These are phyloP conservation scores for Neoitamus cyanurus DNA, from an alignment of 2,888 invertebrate genomes.

Conservation along the genomic window DNA sequence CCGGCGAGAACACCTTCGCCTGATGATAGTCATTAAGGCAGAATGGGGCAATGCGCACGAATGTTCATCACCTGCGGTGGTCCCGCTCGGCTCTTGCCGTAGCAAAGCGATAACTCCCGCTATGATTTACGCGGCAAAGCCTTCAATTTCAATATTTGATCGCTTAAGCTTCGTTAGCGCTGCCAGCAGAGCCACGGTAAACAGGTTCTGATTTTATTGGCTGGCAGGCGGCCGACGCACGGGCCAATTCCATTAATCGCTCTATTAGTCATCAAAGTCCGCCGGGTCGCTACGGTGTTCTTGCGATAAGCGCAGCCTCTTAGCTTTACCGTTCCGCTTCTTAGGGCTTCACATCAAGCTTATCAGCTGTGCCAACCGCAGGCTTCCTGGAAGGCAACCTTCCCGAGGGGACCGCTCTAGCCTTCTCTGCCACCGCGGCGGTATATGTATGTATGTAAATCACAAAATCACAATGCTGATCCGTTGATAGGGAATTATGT, in stretches of 20 bases:
- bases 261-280: conserved; percentile 11
- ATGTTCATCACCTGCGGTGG: conserved; percentile 11
- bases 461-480: background rate
- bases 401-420: background rate
- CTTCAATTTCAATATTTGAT: conserved; percentile 1
- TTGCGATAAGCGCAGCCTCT: background rate
- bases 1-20: background rate
- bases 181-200: background rate
- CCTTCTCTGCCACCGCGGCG: background rate
- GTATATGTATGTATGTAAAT: too few species aligned
- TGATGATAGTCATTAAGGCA: background rate
- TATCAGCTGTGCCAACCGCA: background rate
- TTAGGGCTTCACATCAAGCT: background rate
- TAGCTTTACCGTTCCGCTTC: background rate
- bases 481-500: background rate
- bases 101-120: background rate
- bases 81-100: background rate
- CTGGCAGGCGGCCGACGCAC: background rate
- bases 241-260: background rate
- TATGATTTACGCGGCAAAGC: background rate
- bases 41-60: background rate
- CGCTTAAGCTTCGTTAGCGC: conserved; percentile 1
- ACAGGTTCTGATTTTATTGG: background rate
- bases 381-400: background rate
- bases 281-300: background rate